Evolutionary conservation across 2,888 invertebrate species (phyloP), one percentile per base, ranked within the genome.

Genomic region (Camptogramma bilineatum): DNA sequence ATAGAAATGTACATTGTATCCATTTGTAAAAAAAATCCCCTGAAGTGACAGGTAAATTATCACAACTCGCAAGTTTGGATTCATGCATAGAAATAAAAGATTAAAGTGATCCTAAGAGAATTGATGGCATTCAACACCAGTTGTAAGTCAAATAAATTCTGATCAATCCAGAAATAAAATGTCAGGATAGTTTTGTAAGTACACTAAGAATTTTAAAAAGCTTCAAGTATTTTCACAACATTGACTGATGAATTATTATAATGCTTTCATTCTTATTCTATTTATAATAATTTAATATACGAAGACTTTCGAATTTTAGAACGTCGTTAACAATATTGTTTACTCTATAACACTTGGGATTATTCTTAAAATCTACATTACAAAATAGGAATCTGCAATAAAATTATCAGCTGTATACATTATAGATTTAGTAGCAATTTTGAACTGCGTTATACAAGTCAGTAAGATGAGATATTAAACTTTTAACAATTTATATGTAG

Each of bases 311-410:
- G 76, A 85, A 83, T 82, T 85, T 81, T 55, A 73, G 76, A 76
- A 82, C 75, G 71, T 78, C 56, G 60, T 60, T 76, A 58, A 69
- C 58, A 66, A 60, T 65, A 62, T 55, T 48, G 48, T 56, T 52
- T 62, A 65, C 18, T 70, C 65, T 74, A 71, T 73, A 73, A 76
- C 73, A 75, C 78, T 79, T 81, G 82, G 81, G 80, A 80, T 88
- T 86, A 87, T 83, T 78, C 90, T 90, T 91, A 90, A 66, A 86
- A 75, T 47, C 86, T 90, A 91, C 72, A 76, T 84, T 87, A 90
- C 78, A 90, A 90, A 88, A 88, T 86, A 92, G 91, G 92, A 92
- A 92, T 92, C 92, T 92, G 92, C 92, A 92, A 92, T 91, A 87
- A 85, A 83, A 80, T 65, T 76, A 55, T 72, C 69, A 73, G 69